Percentiles rank a stretch among this genome's conserved stretches.
Conservation (phyloP, 2,888 invertebrate species). For the Synergus itoensis region DNA sequence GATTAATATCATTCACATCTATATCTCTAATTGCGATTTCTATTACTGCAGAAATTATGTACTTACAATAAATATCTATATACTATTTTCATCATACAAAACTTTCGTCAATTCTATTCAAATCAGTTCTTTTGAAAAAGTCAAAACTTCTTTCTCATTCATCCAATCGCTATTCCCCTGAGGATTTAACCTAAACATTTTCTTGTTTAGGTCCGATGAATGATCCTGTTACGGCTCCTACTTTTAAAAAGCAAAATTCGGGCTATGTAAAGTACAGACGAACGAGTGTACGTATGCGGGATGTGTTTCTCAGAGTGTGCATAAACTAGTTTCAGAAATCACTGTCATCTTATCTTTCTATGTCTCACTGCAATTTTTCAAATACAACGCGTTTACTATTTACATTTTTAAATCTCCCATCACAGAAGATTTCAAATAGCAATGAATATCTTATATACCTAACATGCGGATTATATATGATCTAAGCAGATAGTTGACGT, state of each 20-base stretch:
- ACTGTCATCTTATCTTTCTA: conserved; percentile 27
- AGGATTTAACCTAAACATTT: conserved; percentile 38
- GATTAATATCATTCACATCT: neutral
- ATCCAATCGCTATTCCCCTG: neutral
- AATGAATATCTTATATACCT: conserved; percentile 9
- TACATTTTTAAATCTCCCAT: neutral
- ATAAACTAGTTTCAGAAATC: conserved; percentile 31
- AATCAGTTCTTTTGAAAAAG: neutral
- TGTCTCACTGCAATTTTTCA: conserved; percentile 22
- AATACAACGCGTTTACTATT: conserved; percentile 8
- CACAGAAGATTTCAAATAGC: neutral
- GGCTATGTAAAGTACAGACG: conserved; percentile 30
- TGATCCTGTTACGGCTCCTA: conserved; percentile 37
- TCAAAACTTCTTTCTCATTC: neutral
- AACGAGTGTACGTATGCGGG: conserved; percentile 37
- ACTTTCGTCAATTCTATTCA: neutral
- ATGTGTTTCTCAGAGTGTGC: conserved; percentile 36
- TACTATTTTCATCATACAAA: neutral
- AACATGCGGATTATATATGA: neutral
- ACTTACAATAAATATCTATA: neutral
- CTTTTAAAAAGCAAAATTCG: conserved; percentile 36
- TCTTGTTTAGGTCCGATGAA: conserved; percentile 41
- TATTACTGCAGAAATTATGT: neutral
- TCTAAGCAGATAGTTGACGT: neutral
- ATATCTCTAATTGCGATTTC: neutral